Evolutionary conservation across 2,797 vertebrate genomes (phyloP).

Genomic region (Poeciliopsis presidionis): DNA sequence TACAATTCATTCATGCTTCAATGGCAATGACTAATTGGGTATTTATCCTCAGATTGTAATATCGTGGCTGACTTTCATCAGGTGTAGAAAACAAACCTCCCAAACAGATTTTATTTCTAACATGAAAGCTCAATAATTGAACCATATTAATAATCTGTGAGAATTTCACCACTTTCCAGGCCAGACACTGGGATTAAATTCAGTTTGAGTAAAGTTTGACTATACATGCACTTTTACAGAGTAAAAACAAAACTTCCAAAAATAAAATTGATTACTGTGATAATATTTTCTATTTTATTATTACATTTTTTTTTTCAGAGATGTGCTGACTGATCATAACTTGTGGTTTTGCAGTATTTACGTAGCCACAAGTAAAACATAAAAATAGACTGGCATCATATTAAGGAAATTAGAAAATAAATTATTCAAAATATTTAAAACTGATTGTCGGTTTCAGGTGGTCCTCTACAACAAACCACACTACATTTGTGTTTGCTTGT

Average conservation of each 20-base stretch:
- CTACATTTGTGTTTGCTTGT: slow-evolving; percentile 18
- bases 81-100: too few relatives aligned
- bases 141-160: neutral
- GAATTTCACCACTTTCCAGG: neutral
- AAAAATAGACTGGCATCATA: neutral
- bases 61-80: too few relatives aligned
- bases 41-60: neutral
- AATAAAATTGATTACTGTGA: neutral
- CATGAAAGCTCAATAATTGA: neutral
- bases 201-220: neutral
- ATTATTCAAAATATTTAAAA: neutral
- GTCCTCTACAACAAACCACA: slow-evolving; percentile 5
- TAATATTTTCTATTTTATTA: neutral
- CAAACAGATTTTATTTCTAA: neutral
- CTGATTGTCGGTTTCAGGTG: neutral
- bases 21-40: neutral
- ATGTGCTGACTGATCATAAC: neutral
- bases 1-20: neutral
- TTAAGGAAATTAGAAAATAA: neutral
- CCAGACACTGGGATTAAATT: neutral
- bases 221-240: neutral
- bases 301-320: neutral
- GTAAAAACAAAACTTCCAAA: neutral
- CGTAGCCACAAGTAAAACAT: neutral
- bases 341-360: neutral